phyloP scores from a whole-genome alignment of 2,797 vertebrate species.

The Pipistrellus pygmaeus region DNA sequence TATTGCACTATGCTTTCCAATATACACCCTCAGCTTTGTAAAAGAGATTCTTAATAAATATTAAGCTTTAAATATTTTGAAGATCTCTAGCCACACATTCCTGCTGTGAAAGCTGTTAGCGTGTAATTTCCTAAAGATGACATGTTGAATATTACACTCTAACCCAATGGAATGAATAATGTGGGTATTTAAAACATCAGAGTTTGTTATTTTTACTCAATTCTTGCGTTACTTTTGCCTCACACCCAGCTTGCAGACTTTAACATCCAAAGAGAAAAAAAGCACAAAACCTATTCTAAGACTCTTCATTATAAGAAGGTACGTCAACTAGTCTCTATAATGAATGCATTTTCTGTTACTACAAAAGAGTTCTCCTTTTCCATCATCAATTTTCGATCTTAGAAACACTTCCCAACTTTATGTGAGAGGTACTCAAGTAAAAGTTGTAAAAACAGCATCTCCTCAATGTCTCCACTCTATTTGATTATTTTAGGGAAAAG shows the following conservation, averaged over 20 bases:
- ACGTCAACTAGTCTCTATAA: background rate
- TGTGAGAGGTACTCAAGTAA: slow-evolving; percentile 36
- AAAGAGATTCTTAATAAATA: slow-evolving; percentile 47
- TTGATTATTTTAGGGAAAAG: slow-evolving; percentile 63
- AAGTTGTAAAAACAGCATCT: slow-evolving; percentile 66
- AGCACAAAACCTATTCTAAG: background rate
- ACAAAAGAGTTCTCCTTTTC: background rate
- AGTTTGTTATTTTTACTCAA: background rate
- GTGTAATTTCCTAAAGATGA: slow-evolving; percentile 8
- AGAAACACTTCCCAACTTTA: slow-evolving; percentile 41
- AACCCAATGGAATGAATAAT: background rate
- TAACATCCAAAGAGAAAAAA: background rate
- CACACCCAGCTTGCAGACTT: background rate
- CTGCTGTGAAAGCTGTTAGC: slow-evolving; percentile 20
- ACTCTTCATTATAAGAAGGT: background rate
- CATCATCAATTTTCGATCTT: slow-evolving; percentile 13
- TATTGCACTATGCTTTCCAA: background rate
- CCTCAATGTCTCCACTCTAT: slow-evolving; percentile 50
- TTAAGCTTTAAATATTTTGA: slow-evolving; percentile 28
- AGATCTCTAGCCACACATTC: background rate
- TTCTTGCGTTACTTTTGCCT: background rate
- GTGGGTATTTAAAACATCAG: slow-evolving; percentile 56
- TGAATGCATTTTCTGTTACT: background rate
- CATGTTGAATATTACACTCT: background rate
- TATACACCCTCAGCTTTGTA: background rate